Base-by-base conservation (phyloP, 2,888 invertebrate genomes). In the Dimorphilus gyrociliatus region DNA sequence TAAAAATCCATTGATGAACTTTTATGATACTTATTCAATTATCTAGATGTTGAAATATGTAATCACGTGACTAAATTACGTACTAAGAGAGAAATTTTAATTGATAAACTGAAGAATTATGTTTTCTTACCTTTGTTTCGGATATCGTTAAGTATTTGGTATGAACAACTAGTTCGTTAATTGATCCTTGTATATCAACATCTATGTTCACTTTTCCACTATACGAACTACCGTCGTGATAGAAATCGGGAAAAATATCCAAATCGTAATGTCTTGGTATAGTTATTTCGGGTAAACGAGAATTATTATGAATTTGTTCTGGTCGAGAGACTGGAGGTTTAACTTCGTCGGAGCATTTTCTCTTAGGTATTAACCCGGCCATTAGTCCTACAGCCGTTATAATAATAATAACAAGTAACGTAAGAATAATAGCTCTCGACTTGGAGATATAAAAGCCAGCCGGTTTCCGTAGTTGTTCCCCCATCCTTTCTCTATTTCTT, bases 221-320 rank as follows among this genome's bases (percentile, higher is more conserved):
- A 42, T 72, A 74, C 4, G 32, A 33, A 4, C 18, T 24, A 7
- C 36, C 41, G 35, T 69, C 70, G 46, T 68, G 51, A 38, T 68
- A 58, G 37, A 77, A 62, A 45, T 78, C 62, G 0, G 81, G 81
- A 49, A 70, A 63, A 19, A 81, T 58, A 29, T 64, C 66, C 3
- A 82, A 60, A 44, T 75, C 72, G 52, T 82, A 82, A 37, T 72
- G 68, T 13, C 55, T 47, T 1, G 81, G 81, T 18, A 63, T 50
- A 1, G 76, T 60, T 23, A 68, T 52, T 19, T 56, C 60, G 2
- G 77, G 74, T 8, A 81, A 59, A 24, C 76, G 69, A 6, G 38
- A 34, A 12, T 38, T n/a, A 3, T 26, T 30, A 8, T 6, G 12
- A 6, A 6, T 14, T 25, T 12, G 6, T n/a, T 16, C 8, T 19